phyloP scores from a whole-genome alignment of 2,888 invertebrate species.

The Seladonia tumulorum region DNA sequence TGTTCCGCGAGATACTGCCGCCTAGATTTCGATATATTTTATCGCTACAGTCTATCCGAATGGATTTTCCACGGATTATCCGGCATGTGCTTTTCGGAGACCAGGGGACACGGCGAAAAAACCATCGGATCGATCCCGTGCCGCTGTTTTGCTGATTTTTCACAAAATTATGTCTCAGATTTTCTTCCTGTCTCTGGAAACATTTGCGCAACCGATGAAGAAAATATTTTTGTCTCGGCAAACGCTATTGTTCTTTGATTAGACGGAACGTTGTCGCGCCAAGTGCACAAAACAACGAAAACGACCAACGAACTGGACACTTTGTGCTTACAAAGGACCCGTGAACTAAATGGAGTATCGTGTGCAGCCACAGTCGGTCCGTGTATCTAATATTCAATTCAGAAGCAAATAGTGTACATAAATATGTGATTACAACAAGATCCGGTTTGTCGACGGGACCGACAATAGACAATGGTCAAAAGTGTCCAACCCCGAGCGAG shows the following conservation, averaged over 20 bases:
- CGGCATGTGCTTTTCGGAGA: conserved; percentile 12
- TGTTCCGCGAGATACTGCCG: background rate
- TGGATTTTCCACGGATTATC: conserved; percentile 59
- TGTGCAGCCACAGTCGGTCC: background rate
- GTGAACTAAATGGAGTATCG: background rate
- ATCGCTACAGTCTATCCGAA: conserved; percentile 10
- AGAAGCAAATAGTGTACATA: background rate
- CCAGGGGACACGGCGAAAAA: background rate
- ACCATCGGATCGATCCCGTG: background rate
- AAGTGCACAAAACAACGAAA: background rate
- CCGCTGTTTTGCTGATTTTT: background rate
- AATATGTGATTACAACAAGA: background rate
- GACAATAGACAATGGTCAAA: background rate
- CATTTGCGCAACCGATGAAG: background rate
- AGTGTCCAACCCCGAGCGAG: background rate
- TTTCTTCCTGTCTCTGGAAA: background rate
- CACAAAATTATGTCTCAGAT: background rate
- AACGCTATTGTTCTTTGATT: background rate
- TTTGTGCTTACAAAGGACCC: background rate
- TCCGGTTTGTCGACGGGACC: background rate
- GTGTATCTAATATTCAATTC: background rate
- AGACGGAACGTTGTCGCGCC: background rate
- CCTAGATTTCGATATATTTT: conserved; percentile 55
- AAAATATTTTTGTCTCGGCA: too few species aligned
- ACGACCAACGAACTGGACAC: background rate